These are phyloP conservation scores for Brachymystax lenok DNA, from an alignment of 2,797 vertebrate genomes.

Conservation along the genomic window DNA sequence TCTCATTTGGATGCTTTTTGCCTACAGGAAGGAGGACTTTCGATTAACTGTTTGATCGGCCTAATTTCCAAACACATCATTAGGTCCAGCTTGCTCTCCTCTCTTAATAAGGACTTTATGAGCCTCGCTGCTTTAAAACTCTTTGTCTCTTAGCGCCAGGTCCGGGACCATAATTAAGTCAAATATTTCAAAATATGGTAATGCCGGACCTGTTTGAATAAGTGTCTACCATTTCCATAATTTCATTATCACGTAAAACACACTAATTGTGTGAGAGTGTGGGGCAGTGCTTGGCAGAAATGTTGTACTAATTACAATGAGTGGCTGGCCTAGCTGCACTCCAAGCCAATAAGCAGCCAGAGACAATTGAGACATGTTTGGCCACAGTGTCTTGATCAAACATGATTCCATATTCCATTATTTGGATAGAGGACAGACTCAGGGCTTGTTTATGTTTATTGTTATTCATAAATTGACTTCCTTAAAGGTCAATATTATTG, in stretches of 20 bases:
- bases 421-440: not conserved
- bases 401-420: not conserved
- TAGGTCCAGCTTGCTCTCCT: conserved; percentile 89
- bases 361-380: conserved; percentile 62
- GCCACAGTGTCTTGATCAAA: too few species aligned
- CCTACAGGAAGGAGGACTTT: conserved; percentile 93
- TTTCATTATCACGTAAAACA: conserved; percentile 99
- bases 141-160: conserved; percentile 88
- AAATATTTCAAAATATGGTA: conserved; percentile 99
- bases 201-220: conserved; percentile 87
- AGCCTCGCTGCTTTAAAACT: conserved; percentile 91
- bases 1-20: conserved; percentile 99
- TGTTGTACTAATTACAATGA: conserved; percentile 94
- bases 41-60: conserved; percentile 29
- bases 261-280: conserved; percentile 96
- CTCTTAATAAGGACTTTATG: conserved; percentile 99
- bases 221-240: conserved; percentile 98
- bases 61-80: conserved; percentile 99
- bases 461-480: not conserved
- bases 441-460: conserved; percentile 19
- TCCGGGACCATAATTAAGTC: conserved; percentile 98
- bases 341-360: conserved; percentile 67
- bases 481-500: not conserved
- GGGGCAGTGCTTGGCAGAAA: conserved; percentile 89
- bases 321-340: conserved; percentile 74